Evolutionary conservation across 2,888 invertebrate species (phyloP), one percentile per base, ranked within the genome.

Genomic region (Athetis lepigone): DNA sequence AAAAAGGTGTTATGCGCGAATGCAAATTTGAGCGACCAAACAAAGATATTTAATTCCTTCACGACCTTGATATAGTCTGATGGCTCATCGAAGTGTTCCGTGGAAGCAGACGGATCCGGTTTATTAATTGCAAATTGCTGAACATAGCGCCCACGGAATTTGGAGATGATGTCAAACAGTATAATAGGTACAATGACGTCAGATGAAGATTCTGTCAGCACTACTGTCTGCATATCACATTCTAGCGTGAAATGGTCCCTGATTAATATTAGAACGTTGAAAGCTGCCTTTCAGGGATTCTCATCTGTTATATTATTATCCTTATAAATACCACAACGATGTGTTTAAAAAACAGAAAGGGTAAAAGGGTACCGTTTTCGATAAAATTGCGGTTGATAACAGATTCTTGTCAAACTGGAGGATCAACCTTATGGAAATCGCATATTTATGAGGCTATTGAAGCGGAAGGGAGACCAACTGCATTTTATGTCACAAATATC

Each of bases 111-210:
- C 65, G 69, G 67, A 65, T 75, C 78, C 78, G 80, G 75, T 67
- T 69, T 69, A 61, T 66, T 71, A 72, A 77, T 77, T 80, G 54
- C 62, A 64, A 80, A 77, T 70, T 61, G 61, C 54, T 64, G 57
- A 74, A 52, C 50, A 46, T 18, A 69, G 56, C 54, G 49, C 66
- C 68, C 64, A 71, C 68, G 62, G n/a, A 75, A 60, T 78, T 57
- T 23, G 40, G 56, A 60, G 67, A 78, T 78, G 79, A 76, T 78
- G 74, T 79, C 70, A 80, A 79, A 59, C 61, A 67, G 56, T 45
- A 50, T 57, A 70, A 75, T 77, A 18, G 64, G 60, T 52, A 52
- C 36, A 40, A 45, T 78, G 65, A 76, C 59, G 66, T 70, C 56
- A 68, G 36, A 59, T 40, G 37, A 37, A 43, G 60, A 63, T 46